These are phyloP conservation scores for Smithornis capensis DNA, from an alignment of 2,113 vertebrate genomes.

Conservation along the genomic window DNA sequence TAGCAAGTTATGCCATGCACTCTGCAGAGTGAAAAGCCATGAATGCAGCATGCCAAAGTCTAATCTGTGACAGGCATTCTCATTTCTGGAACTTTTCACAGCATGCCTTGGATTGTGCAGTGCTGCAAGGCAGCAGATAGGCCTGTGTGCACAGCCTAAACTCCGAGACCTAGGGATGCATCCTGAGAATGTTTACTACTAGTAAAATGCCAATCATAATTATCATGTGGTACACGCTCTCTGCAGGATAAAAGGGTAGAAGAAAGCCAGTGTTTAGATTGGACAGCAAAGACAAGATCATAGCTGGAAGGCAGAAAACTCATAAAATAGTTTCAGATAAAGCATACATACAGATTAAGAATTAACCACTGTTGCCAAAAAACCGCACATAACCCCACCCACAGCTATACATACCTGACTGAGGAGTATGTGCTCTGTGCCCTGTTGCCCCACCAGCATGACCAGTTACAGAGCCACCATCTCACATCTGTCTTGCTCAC, in stretches of 20 bases:
- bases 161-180: not conserved
- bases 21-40: not conserved
- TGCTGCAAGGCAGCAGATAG: not conserved
- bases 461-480: not conserved
- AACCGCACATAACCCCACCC: not conserved
- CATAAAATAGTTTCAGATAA: not conserved
- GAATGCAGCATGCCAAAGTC: not conserved
- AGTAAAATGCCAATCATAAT: not conserved
- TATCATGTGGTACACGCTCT: not conserved
- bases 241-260: not conserved
- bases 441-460: not conserved
- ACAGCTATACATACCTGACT: not conserved
- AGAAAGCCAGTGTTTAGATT: not conserved
- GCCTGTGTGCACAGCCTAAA: not conserved
- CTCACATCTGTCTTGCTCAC: not conserved
- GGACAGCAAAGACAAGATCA: not conserved
- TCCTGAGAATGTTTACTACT: not conserved
- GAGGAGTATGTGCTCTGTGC: not conserved
- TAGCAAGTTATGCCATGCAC: not conserved
- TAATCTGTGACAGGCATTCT: not conserved
- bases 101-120: not conserved
- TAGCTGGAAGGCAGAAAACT: not conserved
- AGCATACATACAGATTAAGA: conserved; percentile 20
- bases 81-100: not conserved
- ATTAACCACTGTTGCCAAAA: conserved; percentile 1